phyloP scores from a whole-genome alignment of 2,888 invertebrate species.

The Callyntrura guangdongensis region DNA sequence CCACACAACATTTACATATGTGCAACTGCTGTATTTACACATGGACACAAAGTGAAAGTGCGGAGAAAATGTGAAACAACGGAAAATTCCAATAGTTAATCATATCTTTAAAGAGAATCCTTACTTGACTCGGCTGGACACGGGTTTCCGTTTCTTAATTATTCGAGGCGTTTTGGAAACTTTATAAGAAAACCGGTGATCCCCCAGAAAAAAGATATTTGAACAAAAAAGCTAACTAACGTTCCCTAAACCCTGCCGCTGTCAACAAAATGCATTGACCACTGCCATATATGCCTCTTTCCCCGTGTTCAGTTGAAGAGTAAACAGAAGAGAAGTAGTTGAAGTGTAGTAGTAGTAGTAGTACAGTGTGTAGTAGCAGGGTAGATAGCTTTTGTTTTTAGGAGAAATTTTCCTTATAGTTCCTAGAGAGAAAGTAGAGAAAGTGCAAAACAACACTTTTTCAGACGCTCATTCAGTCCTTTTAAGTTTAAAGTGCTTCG shows the following conservation, averaged over 20 bases:
- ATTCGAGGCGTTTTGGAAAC: conserved; percentile 78
- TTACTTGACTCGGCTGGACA: conserved; percentile 80
- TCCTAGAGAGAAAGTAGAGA: conserved; percentile 69
- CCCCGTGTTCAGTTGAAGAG: neutral
- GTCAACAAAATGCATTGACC: conserved; percentile 52
- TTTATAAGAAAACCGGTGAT: conserved; percentile 72
- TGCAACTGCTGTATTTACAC: neutral
- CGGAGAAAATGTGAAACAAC: neutral
- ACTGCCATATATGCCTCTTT: conserved; percentile 25
- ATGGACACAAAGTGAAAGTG: conserved; percentile 5
- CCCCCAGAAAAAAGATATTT: conserved; percentile 46
- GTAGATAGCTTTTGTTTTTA: conserved; percentile 8
- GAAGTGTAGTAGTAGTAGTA: conserved; percentile 41
- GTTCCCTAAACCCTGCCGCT: conserved; percentile 46
- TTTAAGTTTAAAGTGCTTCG: conserved; percentile 61
- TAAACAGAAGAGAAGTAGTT: conserved; percentile 36
- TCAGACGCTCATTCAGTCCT: conserved; percentile 75
- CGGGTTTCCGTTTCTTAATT: conserved; percentile 79
- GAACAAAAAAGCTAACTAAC: conserved; percentile 37
- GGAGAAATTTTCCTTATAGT: conserved; percentile 43
- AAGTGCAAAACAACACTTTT: conserved; percentile 72
- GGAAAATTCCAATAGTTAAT: neutral
- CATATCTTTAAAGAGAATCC: conserved; percentile 31
- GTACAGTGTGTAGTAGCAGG: conserved; percentile 48
- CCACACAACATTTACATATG: neutral